Conservation (phyloP, 1,140 invertebrate species). For the Drosophila elegans region DNA sequence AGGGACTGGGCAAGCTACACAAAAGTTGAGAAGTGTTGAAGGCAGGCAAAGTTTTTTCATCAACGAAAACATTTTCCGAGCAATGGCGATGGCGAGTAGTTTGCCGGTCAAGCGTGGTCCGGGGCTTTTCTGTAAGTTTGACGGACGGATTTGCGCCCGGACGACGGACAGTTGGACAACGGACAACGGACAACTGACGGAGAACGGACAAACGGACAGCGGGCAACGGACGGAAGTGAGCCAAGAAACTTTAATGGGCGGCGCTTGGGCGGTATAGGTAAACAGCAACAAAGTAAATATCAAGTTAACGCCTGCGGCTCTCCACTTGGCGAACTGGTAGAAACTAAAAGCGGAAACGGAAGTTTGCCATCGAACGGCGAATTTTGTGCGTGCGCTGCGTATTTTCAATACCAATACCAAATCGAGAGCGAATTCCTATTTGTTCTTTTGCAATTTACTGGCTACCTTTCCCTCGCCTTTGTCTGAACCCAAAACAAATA, state of each 20-base stretch:
- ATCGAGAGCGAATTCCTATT: conserved; percentile 42
- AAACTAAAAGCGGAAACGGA: conserved; percentile 82
- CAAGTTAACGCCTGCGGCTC: conserved; percentile 79
- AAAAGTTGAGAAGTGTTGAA: conserved; percentile 82
- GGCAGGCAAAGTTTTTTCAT: conserved; percentile 82
- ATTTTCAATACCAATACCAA: conserved; percentile 40
- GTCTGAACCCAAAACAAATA: conserved; percentile 53
- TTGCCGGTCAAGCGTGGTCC: conserved; percentile 70
- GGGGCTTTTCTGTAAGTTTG: conserved; percentile 57
- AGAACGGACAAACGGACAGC: conserved; percentile 7
- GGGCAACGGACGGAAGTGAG: conserved; percentile 55
- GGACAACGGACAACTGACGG: conserved; percentile 16
- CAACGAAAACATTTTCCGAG: conserved; percentile 78
- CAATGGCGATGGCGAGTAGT: conserved; percentile 54
- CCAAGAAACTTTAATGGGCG: conserved; percentile 59
- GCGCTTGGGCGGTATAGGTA: conserved; percentile 56
- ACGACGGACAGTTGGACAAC: conserved; percentile 10
- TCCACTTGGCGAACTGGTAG: conserved; percentile 47
- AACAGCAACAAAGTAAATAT: conserved; percentile 82
- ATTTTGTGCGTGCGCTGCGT: conserved; percentile 64
- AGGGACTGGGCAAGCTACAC: conserved; percentile 62
- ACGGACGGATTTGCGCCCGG: conserved; percentile 47
- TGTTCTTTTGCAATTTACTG: conserved; percentile 45
- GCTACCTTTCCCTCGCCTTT: conserved; percentile 39
- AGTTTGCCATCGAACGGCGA: conserved; percentile 66